phyloP scores from a whole-genome alignment of 2,797 vertebrate genomes.

The Peromyscus nudipes region DNA sequence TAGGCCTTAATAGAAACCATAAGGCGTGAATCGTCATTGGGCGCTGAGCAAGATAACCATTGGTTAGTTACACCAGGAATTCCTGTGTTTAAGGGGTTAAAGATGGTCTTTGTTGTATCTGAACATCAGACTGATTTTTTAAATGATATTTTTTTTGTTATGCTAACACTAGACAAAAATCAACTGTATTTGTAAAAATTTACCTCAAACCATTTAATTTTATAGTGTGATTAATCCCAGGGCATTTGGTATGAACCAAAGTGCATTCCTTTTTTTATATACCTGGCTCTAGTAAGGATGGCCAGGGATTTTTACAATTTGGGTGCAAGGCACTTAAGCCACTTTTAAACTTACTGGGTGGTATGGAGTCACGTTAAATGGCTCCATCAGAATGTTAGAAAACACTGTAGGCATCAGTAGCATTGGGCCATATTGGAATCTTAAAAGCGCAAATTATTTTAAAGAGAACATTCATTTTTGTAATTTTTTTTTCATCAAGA shows the following conservation, averaged over 20 bases:
- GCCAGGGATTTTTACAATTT: slow-evolving; percentile 91
- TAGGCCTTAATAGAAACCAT: slow-evolving; percentile 89
- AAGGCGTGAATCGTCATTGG: slow-evolving; percentile 85
- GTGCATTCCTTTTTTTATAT: slow-evolving; percentile 98
- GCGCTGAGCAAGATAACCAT: slow-evolving; percentile 76
- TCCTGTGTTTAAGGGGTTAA: slow-evolving; percentile 87
- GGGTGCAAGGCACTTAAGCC: slow-evolving; percentile 91
- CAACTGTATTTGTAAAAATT: slow-evolving; percentile 92
- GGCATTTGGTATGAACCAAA: slow-evolving; percentile 99
- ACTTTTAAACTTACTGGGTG: slow-evolving; percentile 90
- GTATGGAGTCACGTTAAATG: slow-evolving; percentile 87
- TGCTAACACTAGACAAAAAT: slow-evolving; percentile 88
- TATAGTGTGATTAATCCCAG: slow-evolving; percentile 93
- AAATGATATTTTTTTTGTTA: slow-evolving; percentile 88
- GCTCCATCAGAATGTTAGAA: slow-evolving; percentile 87
- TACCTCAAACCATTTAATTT: slow-evolving; percentile 97
- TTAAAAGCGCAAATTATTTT: slow-evolving; percentile 86
- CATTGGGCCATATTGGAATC: slow-evolving; percentile 90
- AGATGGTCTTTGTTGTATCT: slow-evolving; percentile 89
- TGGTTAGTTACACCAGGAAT: slow-evolving; percentile 79
- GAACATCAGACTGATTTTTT: slow-evolving; percentile 88
- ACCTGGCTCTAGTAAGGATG: slow-evolving; percentile 89
- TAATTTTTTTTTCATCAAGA: slow-evolving; percentile 85
- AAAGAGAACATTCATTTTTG: slow-evolving; percentile 86
- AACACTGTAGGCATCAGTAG: slow-evolving; percentile 85